Evolutionary conservation across 2,113 vertebrate species (phyloP).

Genomic region (Scytalopus superciliaris): DNA sequence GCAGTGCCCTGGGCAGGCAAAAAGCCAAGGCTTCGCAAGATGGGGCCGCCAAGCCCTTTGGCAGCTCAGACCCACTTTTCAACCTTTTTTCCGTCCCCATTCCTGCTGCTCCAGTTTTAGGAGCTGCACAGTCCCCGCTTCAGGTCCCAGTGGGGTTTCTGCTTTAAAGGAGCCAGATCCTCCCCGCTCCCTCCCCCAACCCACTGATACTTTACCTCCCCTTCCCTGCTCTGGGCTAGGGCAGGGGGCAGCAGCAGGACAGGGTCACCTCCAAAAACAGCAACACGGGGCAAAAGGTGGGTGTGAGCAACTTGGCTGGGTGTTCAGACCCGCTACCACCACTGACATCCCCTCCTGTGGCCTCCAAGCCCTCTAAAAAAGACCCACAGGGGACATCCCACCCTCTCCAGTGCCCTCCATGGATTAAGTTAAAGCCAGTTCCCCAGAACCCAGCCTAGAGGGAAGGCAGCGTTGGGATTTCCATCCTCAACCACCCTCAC

Average conservation of each 20-base stretch:
- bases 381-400: background rate
- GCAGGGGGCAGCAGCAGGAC: background rate
- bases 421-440: background rate
- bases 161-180: background rate
- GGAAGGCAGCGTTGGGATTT: background rate
- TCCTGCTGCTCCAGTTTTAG: slow-evolving; percentile 47
- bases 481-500: background rate
- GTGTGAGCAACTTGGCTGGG: background rate
- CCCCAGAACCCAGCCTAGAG: background rate
- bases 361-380: background rate
- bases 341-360: background rate
- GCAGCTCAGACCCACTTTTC: slow-evolving; percentile 41
- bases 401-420: background rate
- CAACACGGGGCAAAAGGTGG: background rate
- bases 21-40: background rate
- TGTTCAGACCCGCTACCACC: background rate
- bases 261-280: background rate
- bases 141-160: background rate
- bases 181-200: background rate
- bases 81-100: background rate
- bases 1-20: background rate
- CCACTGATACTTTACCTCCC: background rate
- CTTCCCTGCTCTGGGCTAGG: background rate
- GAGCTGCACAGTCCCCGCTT: background rate
- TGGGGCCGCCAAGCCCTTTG: background rate